Conservation (phyloP, 2,113 vertebrate species). For the Choloepus hoffmanni region DNA sequence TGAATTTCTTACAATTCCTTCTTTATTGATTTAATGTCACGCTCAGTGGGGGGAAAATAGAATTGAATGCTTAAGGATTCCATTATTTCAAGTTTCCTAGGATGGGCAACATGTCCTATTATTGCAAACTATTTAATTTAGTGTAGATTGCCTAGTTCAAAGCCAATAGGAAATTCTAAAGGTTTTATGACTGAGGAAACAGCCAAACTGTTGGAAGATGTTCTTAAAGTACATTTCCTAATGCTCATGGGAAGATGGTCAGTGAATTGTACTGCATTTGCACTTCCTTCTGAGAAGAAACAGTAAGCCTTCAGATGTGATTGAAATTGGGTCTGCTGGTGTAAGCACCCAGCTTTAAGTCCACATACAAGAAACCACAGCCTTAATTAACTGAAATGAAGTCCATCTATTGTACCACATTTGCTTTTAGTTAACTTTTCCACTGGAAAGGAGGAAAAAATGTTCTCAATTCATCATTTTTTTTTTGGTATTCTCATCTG, state of each 20-base stretch:
- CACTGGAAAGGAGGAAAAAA: background rate
- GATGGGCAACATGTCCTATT: constrained; percentile 5
- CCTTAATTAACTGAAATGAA: background rate
- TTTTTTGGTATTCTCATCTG: background rate
- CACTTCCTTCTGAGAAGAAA: background rate
- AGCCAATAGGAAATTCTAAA: constrained; percentile 8
- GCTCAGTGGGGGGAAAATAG: background rate
- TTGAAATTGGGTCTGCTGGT: background rate
- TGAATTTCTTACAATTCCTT: background rate
- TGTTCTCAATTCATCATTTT: background rate
- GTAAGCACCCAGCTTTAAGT: background rate
- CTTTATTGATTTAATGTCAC: background rate
- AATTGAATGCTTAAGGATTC: background rate
- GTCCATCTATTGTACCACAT: background rate
- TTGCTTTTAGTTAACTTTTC: constrained; percentile 29
- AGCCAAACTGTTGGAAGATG: background rate
- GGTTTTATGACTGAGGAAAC: background rate
- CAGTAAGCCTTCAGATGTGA: background rate
- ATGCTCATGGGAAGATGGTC: background rate
- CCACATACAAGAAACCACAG: background rate
- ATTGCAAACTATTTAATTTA: constrained; percentile 42
- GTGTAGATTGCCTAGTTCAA: background rate
- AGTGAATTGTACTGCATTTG: background rate
- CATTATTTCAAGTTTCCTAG: background rate
- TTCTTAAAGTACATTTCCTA: background rate